phyloP scores from a whole-genome alignment of 2,888 invertebrate species.

The Epinotia demarniana region DNA sequence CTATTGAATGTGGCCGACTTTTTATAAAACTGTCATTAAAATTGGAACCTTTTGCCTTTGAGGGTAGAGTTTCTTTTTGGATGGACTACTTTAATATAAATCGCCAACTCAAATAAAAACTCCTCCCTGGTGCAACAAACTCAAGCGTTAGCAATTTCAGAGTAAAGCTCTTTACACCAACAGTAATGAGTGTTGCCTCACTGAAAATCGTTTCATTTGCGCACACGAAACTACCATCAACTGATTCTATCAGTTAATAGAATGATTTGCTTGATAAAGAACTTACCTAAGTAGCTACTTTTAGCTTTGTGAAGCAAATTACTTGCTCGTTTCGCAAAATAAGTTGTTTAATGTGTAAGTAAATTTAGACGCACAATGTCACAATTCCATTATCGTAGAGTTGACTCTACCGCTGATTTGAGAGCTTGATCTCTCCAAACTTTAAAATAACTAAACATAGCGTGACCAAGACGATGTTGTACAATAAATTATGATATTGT shows the following conservation, averaged over 20 bases:
- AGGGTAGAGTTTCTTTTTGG: too few species aligned
- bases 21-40: too few species aligned
- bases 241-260: slow-evolving; percentile 40
- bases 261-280: slow-evolving; percentile 34
- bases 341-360: neutral
- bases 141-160: neutral
- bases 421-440: too few species aligned
- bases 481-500: too few species aligned
- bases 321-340: slow-evolving; percentile 2
- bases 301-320: slow-evolving; percentile 1
- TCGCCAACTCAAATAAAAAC: too few species aligned
- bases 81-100: too few species aligned
- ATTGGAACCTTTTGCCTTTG: too few species aligned
- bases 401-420: too few species aligned
- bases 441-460: too few species aligned
- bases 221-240: slow-evolving; percentile 20
- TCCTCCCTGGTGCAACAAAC: neutral
- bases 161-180: neutral
- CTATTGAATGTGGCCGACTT: too few species aligned
- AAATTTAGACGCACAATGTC: neutral
- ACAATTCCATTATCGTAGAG: neutral
- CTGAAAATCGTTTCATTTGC: slow-evolving; percentile 20
- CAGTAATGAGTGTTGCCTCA: slow-evolving; percentile 33
- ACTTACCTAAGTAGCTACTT: slow-evolving; percentile 1
- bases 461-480: too few species aligned